A percentile compares a stretch with the other conserved stretches of the same genome.
phyloP scores from a whole-genome alignment of 2,113 vertebrate genomes.

The Cheirogaleus medius region DNA sequence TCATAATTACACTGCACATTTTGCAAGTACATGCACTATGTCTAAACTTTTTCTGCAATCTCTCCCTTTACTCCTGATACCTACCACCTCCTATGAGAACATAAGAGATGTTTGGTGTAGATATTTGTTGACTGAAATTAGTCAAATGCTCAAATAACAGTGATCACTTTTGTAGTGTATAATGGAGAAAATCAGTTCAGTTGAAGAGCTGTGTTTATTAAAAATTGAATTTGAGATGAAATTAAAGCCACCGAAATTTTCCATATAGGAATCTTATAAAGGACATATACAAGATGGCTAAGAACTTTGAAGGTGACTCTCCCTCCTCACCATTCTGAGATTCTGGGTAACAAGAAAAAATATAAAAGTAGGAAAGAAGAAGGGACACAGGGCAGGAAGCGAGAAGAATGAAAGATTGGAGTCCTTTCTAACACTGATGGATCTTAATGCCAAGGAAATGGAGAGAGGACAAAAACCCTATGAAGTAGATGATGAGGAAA shows the following conservation, averaged over 20 bases:
- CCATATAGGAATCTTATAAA: not conserved
- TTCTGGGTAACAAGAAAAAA: not conserved
- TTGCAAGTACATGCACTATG: not conserved
- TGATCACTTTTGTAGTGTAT: not conserved
- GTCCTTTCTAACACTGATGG: not conserved
- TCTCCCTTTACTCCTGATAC: not conserved
- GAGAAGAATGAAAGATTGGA: not conserved
- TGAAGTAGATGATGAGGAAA: not conserved
- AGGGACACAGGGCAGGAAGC: not conserved
- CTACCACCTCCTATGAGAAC: not conserved
- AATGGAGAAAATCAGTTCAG: not conserved
- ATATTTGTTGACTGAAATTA: not conserved
- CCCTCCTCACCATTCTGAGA: not conserved
- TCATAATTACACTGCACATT: not conserved
- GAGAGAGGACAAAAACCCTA: not conserved
- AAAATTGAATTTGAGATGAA: constrained; percentile 39
- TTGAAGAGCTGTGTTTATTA: not conserved
- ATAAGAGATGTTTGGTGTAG: not conserved
- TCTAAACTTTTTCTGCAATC: not conserved
- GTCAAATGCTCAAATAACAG: constrained; percentile 17
- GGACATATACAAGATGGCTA: not conserved
- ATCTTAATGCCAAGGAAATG: not conserved
- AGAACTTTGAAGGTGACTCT: not conserved
- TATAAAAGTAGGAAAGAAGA: not conserved
- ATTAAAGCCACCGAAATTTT: not conserved